Conservation (phyloP, 2,797 vertebrate genomes). For the Philypnodon macrostomus region DNA sequence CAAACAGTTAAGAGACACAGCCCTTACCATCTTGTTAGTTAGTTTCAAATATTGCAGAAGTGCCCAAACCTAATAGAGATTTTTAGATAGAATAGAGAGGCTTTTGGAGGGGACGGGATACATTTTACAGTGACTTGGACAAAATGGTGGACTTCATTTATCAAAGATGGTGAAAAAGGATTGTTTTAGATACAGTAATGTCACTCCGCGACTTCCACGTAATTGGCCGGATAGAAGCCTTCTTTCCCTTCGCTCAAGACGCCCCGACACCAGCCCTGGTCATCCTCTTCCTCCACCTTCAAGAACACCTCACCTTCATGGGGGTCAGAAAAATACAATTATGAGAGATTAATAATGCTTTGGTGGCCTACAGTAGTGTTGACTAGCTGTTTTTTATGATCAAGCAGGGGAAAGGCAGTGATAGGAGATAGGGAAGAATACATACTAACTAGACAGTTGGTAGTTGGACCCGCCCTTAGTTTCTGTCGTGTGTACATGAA, state of each 20-base stretch:
- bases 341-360: background rate
- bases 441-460: no score
- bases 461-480: no score
- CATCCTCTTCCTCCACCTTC: conserved; percentile 81
- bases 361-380: background rate
- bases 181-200: conserved; percentile 14
- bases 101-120: conserved; percentile 24
- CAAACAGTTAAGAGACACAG: conserved; percentile 33
- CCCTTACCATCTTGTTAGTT: conserved; percentile 38
- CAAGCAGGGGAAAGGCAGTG: no score
- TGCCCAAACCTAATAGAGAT: conserved; percentile 28
- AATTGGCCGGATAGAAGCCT: conserved; percentile 80
- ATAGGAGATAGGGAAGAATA: no score
- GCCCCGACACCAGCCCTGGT: conserved; percentile 81
- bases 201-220: conserved; percentile 69
- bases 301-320: conserved; percentile 81
- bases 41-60: conserved; percentile 30
- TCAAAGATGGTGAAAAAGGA: conserved; percentile 28
- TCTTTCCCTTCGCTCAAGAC: conserved; percentile 71
- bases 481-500: no score
- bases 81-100: conserved; percentile 44
- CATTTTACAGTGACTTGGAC: conserved; percentile 17
- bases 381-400: no score
- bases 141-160: conserved; percentile 23
- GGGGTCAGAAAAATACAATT: background rate